Evolutionary conservation across 1,140 invertebrate species (phyloP).

Genomic region (Popillia japonica): DNA sequence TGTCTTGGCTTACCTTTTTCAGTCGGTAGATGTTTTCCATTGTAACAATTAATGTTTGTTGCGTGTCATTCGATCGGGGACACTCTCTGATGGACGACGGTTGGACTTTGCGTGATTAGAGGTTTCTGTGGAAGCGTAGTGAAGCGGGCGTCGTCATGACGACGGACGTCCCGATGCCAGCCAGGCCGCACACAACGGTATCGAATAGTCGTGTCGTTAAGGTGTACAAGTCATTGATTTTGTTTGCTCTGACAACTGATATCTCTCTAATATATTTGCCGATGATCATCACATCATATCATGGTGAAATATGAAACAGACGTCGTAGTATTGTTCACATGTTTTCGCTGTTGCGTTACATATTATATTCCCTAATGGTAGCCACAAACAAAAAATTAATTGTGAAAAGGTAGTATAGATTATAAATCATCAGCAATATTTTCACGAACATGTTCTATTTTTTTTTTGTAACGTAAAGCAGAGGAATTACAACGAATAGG

Average conservation of each 20-base stretch:
- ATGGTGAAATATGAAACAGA: no score
- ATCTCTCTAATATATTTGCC: neutral
- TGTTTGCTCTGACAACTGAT: neutral
- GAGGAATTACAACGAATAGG: no score
- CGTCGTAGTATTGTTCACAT: no score
- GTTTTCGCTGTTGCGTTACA: no score
- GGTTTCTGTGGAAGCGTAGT: neutral
- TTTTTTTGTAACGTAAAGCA: no score
- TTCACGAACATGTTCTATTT: no score
- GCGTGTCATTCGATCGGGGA: constrained; percentile 52
- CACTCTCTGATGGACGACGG: constrained; percentile 27
- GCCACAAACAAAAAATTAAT: no score
- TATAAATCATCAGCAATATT: no score
- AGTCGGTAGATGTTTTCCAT: constrained; percentile 60
- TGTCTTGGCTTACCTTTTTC: constrained; percentile 57
- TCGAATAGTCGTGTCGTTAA: neutral
- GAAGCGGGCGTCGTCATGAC: constrained; percentile 9
- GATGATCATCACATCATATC: neutral
- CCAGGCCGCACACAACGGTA: no score
- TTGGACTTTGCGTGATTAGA: neutral
- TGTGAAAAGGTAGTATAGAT: no score
- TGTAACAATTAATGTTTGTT: constrained; percentile 53
- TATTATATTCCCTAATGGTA: no score
- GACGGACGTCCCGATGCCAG: neutral
- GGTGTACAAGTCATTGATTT: neutral